Evolutionary conservation across 2,113 vertebrate species (phyloP).

Genomic region (Perca flavescens): DNA sequence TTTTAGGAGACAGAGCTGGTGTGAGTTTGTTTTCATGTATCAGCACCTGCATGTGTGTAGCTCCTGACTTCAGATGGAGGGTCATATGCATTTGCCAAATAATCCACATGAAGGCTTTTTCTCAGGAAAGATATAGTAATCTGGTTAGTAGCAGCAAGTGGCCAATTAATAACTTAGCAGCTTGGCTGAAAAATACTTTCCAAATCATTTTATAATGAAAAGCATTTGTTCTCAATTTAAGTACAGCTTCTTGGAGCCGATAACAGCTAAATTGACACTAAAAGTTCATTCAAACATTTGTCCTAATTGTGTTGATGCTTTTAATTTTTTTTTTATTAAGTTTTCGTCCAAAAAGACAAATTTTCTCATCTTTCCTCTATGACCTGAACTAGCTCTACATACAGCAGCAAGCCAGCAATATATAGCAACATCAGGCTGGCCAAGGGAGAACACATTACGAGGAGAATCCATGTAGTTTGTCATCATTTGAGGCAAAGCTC

Average conservation of each 20-base stretch:
- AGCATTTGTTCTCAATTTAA: conserved; percentile 51
- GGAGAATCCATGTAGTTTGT: conserved; percentile 72
- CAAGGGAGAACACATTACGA: conserved; percentile 44
- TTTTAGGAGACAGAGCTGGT: too few relatives aligned
- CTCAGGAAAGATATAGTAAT: conserved; percentile 24
- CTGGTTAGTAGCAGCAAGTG: conserved; percentile 37
- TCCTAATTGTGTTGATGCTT: conserved; percentile 13
- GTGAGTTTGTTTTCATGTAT: background rate
- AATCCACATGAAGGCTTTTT: conserved; percentile 9
- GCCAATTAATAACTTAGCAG: conserved; percentile 48
- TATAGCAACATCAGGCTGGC: conserved; percentile 32
- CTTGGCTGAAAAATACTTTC: conserved; percentile 61
- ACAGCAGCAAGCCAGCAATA: conserved; percentile 27
- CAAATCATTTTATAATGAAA: conserved; percentile 56
- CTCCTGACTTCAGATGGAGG: conserved; percentile 25
- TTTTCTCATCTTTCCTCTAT: conserved; percentile 27
- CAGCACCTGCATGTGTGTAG: background rate
- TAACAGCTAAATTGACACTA: background rate
- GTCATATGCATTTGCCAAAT: conserved; percentile 33
- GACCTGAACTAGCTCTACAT: conserved; percentile 1
- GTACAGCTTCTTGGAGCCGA: conserved; percentile 29
- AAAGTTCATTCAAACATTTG: conserved; percentile 7
- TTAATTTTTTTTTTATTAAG: conserved; percentile 9
- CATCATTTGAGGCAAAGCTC: conserved; percentile 69
- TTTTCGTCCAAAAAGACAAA: conserved; percentile 15